A percentile compares a stretch with the other conserved stretches of the same genome.
Conservation (phyloP, 1,140 invertebrate genomes). For the Trachymyrmex cornetzi region DNA sequence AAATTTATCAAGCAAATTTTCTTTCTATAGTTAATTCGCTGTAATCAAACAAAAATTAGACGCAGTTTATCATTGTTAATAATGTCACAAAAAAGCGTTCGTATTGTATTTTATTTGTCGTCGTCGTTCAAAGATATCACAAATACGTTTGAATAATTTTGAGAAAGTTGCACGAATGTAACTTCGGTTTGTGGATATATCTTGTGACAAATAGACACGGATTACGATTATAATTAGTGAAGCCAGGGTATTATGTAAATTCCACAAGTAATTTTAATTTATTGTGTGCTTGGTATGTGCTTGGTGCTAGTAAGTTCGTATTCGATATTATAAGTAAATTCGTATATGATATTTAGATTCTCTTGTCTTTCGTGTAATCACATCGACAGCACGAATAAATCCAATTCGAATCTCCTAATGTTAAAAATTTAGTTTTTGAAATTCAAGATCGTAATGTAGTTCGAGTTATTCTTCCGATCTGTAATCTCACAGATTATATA, state of each 20-base stretch:
- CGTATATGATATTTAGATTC: constrained; percentile 66
- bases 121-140: neutral
- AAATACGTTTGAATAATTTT: constrained; percentile 35
- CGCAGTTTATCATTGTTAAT: constrained; percentile 33
- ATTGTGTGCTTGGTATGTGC: constrained; percentile 61
- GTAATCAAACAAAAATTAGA: constrained; percentile 49
- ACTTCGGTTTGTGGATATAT: neutral
- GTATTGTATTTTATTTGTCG: neutral
- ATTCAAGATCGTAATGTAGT: no score
- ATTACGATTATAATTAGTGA: constrained; percentile 29
- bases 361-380: constrained; percentile 45
- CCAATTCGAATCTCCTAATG: no score
- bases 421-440: no score
- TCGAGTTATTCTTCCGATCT: no score
- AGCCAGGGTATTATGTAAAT: constrained; percentile 64
- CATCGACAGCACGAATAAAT: neutral
- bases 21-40: neutral
- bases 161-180: neutral
- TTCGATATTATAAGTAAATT: constrained; percentile 21
- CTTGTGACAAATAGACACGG: neutral
- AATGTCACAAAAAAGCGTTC: constrained; percentile 38
- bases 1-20: neutral
- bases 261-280: constrained; percentile 68
- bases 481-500: no score
- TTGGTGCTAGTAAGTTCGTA: constrained; percentile 70